These are phyloP conservation scores for Trochalopteron elliotii DNA, from an alignment of 2,113 vertebrate genomes.

Conservation along the genomic window DNA sequence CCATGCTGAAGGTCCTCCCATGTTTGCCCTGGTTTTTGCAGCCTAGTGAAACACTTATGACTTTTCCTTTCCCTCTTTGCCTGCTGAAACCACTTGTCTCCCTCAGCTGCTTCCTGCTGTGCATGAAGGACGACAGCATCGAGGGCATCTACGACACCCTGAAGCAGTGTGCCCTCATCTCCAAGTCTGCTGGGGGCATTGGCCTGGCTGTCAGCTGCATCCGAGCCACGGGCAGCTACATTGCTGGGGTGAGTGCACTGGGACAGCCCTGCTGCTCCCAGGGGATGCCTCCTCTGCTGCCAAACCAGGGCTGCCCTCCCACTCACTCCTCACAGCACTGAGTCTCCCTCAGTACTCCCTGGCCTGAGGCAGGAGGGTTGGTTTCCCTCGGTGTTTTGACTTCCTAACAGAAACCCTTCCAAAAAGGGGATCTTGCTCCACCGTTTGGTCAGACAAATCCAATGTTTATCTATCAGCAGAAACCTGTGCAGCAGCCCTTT, in stretches of 20 bases:
- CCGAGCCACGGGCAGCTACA: slow-evolving; percentile 94
- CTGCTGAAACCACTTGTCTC: background rate
- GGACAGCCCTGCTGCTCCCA: background rate
- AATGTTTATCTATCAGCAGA: rapidly evolving
- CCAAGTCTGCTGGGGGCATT: slow-evolving; percentile 95
- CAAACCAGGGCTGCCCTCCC: background rate
- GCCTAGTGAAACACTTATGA: background rate
- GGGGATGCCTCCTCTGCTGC: background rate
- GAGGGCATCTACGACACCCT: slow-evolving; percentile 96
- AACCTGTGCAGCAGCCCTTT: rapidly evolving
- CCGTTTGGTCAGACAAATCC: background rate
- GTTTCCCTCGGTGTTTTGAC: background rate
- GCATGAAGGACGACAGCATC: slow-evolving; percentile 98
- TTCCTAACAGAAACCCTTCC: background rate
- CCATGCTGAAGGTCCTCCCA: rapidly evolving
- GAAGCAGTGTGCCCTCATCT: slow-evolving; percentile 95
- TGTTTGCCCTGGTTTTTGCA: background rate
- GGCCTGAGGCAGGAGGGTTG: background rate
- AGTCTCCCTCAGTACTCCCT: background rate
- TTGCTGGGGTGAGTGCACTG: slow-evolving; percentile 86
- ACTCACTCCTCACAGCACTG: background rate
- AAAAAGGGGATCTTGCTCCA: background rate
- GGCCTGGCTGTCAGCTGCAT: slow-evolving; percentile 95
- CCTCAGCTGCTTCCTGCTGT: slow-evolving; percentile 89
- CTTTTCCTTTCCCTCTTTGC: background rate